Evolutionary conservation across 2,113 vertebrate genomes (phyloP), one percentile per base, ranked within the genome.

Genomic region (Cricetomys ansorgei): DNA sequence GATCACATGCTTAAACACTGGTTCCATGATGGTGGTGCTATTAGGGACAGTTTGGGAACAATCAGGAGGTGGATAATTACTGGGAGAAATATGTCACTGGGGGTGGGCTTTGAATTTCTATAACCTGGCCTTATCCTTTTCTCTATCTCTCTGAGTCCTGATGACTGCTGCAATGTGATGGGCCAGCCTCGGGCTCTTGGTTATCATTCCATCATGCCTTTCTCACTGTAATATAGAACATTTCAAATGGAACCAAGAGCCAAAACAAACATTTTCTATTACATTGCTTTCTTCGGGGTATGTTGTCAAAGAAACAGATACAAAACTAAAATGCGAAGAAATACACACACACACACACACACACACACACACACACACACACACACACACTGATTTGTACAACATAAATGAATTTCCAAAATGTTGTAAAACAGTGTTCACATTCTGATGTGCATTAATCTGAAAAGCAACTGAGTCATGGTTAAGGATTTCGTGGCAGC

Each of bases 401-500:
- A 70, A 92, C 92, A 94, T 98, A 98, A 98, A 97, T 97, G 97
- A 93, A 98, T 97, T 98, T 98, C 98, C 98, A 98, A 95, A 98
- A 98, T 98, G 97, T 98, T 98, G 57, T 96, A 98, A 98, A 98
- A 97, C 96, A 96, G 81, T 98, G 95, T 97, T 96, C 96, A 98
- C 97, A 97, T 97, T 98, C 95, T 96, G 25, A 96, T 69, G 84
- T 97, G 98, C 91, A 98, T 98, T 98, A 97, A 98, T 98, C 97
- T 98, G 93, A 98, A 98, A 98, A 98, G 98, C 98, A 98, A 98
- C 98, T 98, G 98, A 97, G 98, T 98, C 96, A 98, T 98, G 97
- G 98, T 98, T 98, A 98, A 98, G 98, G 98, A 97, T 98, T 98
- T 99, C 88, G 98, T 99, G 98, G 98, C 98, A 98, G 97, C 31